A percentile compares a stretch with the other conserved stretches of the same genome.
Conservation (phyloP, 2,888 invertebrate species). For the Pristionchus exspectatus region DNA sequence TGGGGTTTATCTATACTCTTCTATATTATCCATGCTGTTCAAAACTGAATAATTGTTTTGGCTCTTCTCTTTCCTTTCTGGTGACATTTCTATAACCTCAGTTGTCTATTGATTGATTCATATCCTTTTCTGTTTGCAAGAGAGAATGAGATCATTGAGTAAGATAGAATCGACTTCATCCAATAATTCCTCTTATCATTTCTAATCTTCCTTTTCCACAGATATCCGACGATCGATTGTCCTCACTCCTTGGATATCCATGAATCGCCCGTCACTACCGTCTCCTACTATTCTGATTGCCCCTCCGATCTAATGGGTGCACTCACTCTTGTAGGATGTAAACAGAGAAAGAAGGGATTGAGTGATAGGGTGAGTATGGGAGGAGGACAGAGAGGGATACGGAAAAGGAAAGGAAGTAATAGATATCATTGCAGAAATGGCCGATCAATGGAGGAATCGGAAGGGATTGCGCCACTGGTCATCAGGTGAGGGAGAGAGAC, state of each 20-base stretch:
- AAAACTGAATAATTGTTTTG: neutral
- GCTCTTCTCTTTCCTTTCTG: neutral
- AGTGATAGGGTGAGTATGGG: constrained; percentile 71
- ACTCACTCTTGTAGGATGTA: constrained; percentile 92
- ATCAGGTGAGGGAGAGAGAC: constrained; percentile 82
- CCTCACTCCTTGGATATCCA: constrained; percentile 99
- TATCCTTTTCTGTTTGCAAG: neutral
- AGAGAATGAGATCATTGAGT: neutral
- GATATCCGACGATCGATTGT: constrained; percentile 97
- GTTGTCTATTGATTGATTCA: neutral
- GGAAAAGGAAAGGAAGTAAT: neutral
- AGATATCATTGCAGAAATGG: constrained; percentile 81
- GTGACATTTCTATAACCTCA: neutral
- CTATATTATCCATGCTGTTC: neutral
- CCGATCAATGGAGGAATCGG: constrained; percentile 96
- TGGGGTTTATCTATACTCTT: neutral
- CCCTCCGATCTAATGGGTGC: constrained; percentile 98
- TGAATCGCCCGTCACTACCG: constrained; percentile 97
- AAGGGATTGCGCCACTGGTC: constrained; percentile 95
- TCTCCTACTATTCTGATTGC: constrained; percentile 97
- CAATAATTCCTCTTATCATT: no score
- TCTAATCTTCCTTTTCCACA: constrained; percentile 64
- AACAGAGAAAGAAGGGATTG: constrained; percentile 83
- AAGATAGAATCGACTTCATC: no score
- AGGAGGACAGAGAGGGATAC: neutral